A percentile compares a stretch with the other conserved stretches of the same genome.
These are phyloP conservation scores for Eriocheir sinensis DNA, from an alignment of 1,140 invertebrate genomes.

Conservation along the genomic window DNA sequence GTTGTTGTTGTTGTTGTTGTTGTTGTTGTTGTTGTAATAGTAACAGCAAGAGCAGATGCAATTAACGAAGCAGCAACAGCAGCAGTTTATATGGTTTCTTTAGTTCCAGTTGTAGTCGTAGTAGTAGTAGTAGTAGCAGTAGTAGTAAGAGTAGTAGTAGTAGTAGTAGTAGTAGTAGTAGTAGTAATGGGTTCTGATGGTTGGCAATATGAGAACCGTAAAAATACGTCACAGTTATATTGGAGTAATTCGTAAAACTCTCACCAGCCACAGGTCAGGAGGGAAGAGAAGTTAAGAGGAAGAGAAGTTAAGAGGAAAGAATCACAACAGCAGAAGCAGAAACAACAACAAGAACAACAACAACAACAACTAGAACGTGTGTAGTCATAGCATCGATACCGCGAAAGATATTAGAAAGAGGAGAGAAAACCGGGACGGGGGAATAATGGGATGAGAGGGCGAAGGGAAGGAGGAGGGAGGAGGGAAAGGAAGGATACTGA, in stretches of 20 bases:
- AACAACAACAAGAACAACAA: constrained; percentile 14
- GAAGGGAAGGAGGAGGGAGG: neutral
- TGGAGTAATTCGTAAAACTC: too few relatives aligned
- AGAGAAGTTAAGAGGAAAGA: too few relatives aligned
- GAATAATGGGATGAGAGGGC: too few relatives aligned
- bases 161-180: neutral
- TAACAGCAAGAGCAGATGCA: too few relatives aligned
- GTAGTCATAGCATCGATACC: constrained; percentile 2
- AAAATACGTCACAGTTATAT: too few relatives aligned
- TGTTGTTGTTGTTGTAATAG: constrained; percentile 6
- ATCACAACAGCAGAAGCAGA: neutral
- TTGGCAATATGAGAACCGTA: too few relatives aligned
- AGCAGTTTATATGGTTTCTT: neutral
- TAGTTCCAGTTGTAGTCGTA: neutral
- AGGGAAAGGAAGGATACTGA: neutral
- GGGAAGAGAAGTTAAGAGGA: neutral
- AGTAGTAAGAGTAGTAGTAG: neutral
- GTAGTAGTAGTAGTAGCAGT: constrained; percentile 12
- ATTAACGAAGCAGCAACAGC: neutral
- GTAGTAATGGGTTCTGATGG: neutral
- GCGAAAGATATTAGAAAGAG: neutral
- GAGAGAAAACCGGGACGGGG: too few relatives aligned
- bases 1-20: neutral
- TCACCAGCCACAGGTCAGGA: neutral
- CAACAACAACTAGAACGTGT: neutral